A percentile compares a stretch with the other conserved stretches of the same genome.
Evolutionary conservation across 2,113 vertebrate species (phyloP).

Genomic region (Lipophrys pholis): DNA sequence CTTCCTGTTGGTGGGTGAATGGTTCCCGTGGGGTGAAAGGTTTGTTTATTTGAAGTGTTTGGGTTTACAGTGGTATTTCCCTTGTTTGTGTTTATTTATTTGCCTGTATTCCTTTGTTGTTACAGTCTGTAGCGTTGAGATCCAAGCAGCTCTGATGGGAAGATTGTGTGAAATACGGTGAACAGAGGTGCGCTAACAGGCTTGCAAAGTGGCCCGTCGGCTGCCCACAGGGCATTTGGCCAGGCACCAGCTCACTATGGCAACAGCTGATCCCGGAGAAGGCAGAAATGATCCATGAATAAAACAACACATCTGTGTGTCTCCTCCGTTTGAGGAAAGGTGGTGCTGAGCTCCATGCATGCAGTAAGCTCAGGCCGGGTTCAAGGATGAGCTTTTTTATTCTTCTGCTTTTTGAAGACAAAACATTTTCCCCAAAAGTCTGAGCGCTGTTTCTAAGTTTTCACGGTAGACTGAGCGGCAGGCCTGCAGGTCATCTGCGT

Average conservation of each 20-base stretch:
- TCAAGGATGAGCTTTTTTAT: too few species aligned
- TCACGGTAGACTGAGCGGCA: conserved; percentile 15
- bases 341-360: background rate
- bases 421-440: too few species aligned
- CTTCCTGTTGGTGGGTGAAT: too few species aligned
- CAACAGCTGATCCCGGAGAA: conserved; percentile 46
- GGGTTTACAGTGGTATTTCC: too few species aligned
- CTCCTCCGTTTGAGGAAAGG: background rate
- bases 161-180: conserved; percentile 13
- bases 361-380: background rate
- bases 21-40: too few species aligned
- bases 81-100: background rate
- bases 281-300: conserved; percentile 42
- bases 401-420: too few species aligned
- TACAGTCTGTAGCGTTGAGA: background rate
- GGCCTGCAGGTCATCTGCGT: background rate
- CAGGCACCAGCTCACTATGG: conserved; percentile 62
- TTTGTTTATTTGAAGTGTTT: too few species aligned
- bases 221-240: conserved; percentile 41
- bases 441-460: conserved; percentile 9
- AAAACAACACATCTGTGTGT: conserved; percentile 15
- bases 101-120: background rate
- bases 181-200: conserved; percentile 3
- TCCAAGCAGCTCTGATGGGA: background rate
- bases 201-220: conserved; percentile 38